Evolutionary conservation across 2,113 vertebrate genomes (phyloP).

Genomic region (Raja brachyura): DNA sequence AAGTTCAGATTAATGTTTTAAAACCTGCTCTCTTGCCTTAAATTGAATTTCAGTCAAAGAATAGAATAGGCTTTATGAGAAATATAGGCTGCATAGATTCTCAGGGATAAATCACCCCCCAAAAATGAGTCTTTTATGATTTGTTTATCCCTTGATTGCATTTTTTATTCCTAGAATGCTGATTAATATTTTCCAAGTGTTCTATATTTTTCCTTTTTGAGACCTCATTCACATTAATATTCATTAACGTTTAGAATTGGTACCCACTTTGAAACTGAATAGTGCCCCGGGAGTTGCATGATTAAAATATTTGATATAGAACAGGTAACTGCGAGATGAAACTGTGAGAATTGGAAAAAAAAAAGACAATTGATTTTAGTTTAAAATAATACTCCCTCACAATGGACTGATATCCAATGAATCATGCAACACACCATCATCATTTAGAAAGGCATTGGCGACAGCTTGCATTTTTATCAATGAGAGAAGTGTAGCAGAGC

Average conservation of each 20-base stretch:
- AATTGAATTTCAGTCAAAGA: background rate
- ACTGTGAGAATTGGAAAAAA: background rate
- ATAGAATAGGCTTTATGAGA: background rate
- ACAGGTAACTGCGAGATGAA: background rate
- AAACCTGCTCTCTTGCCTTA: background rate
- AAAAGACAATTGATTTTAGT: conserved; percentile 11
- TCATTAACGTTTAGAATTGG: background rate
- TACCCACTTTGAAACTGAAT: background rate
- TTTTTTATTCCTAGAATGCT: background rate
- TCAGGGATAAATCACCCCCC: background rate
- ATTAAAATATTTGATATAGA: background rate
- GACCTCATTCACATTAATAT: background rate
- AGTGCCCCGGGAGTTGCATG: background rate
- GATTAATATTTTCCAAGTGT: background rate
- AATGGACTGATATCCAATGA: background rate
- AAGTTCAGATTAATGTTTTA: no score
- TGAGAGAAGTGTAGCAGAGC: background rate
- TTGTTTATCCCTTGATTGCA: background rate
- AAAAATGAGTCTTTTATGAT: background rate
- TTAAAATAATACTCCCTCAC: background rate
- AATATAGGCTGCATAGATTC: background rate
- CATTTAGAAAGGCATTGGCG: background rate
- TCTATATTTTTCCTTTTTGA: background rate
- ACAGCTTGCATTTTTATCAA: background rate
- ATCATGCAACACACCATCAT: conserved; percentile 1